Conservation (phyloP, 2,888 invertebrate species). For the Ctena decussata region DNA sequence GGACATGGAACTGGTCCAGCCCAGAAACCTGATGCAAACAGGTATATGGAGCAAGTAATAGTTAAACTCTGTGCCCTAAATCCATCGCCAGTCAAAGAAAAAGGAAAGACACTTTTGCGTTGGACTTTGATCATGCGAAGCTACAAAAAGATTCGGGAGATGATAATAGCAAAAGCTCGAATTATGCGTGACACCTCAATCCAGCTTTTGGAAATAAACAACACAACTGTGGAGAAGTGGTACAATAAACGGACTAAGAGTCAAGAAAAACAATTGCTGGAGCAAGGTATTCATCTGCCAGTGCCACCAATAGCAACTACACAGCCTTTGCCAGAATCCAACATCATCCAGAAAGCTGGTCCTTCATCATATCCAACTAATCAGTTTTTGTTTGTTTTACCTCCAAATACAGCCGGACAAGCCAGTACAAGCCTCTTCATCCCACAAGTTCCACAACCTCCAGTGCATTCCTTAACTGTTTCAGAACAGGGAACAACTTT, state of each 20-base stretch:
- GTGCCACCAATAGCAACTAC: neutral
- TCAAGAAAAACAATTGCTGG: neutral
- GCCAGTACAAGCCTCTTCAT: neutral
- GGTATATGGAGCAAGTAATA: slow-evolving; percentile 28
- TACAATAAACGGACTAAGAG: neutral
- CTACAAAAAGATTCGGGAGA: slow-evolving; percentile 20
- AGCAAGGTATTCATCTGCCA: neutral
- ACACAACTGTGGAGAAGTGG: neutral
- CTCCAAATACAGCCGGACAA: neutral
- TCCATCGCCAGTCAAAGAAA: neutral
- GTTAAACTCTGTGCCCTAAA: neutral
- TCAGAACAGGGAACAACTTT: no score
- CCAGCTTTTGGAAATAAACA: slow-evolving; percentile 30
- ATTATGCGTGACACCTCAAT: neutral
- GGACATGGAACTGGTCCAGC: slow-evolving; percentile 20
- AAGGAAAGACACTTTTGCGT: neutral
- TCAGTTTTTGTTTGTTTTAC: slow-evolving; percentile 4
- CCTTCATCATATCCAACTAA: neutral
- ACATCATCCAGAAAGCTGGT: neutral
- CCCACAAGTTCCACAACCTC: neutral
- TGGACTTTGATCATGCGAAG: slow-evolving; percentile 15
- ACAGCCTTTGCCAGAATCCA: neutral
- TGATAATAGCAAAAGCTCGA: neutral
- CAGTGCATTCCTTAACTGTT: no score
- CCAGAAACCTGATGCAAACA: slow-evolving; percentile 27